phyloP scores from a whole-genome alignment of 2,113 vertebrate genomes.

The Panthera leo region DNA sequence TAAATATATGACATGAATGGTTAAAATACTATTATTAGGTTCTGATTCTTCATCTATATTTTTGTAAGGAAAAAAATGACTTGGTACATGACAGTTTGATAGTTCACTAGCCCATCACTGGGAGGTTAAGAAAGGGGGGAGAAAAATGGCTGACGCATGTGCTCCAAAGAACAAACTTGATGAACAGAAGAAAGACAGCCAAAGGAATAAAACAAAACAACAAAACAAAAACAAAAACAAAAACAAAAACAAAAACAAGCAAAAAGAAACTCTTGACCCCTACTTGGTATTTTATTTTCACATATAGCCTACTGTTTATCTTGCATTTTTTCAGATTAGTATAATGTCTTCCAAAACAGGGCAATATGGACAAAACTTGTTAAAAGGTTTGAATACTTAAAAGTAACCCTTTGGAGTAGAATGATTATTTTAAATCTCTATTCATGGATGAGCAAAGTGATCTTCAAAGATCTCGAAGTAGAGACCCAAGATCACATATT shows the following conservation, averaged over 20 bases:
- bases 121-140: background rate
- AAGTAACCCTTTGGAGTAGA: background rate
- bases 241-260: too few relatives aligned
- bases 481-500: background rate
- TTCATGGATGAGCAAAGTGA: background rate
- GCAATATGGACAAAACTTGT: background rate
- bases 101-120: background rate
- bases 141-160: background rate
- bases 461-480: background rate
- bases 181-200: background rate
- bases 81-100: background rate
- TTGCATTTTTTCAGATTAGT: background rate
- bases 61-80: background rate
- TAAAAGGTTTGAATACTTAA: background rate
- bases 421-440: background rate
- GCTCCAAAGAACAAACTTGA: background rate
- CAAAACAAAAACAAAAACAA: too few relatives aligned
- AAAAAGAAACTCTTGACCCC: background rate
- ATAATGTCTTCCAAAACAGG: background rate
- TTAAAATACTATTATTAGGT: background rate
- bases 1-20: background rate
- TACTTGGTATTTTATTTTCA: background rate
- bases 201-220: background rate
- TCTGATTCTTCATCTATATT: background rate
- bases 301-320: background rate